Evolutionary conservation across 2,797 vertebrate species (phyloP), one percentile per base, ranked within the genome.

Genomic region (Dermochelys coriacea): DNA sequence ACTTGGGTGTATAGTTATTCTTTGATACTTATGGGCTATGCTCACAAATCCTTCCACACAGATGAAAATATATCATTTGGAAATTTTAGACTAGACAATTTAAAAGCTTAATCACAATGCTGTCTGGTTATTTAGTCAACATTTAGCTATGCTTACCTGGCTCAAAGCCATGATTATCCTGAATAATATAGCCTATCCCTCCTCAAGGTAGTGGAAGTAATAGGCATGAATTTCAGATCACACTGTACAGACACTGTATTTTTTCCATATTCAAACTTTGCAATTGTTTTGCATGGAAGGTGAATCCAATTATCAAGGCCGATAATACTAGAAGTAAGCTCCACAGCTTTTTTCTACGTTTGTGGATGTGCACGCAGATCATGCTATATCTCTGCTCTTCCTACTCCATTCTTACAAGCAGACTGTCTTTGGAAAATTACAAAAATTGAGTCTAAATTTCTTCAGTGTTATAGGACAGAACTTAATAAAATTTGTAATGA

Each of bases 51-150:
- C 83, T 85, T 85, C 50, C 51, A 52, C 8, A 31, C 49, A 64
- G 90, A 80, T 51, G n/a, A 34, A 94, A 92, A 23, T 83, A 71
- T 68, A 94, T 94, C n/a, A 92, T 47, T 80, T 87, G 29, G 82
- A 61, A 88, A 57, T 82, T 78, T 61, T 50, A 34, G 75, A 54
- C 51, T 80, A 21, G 23, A 25, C 10, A 74, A n/a, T 77, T 81
- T 75, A 55, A 74, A 95, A 86, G 5, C 12, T 52, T 87, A 91
- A 61, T 82, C 86, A 78, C 59, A 23, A 14, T 8, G 29, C 51
- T 31, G 16, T 6, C 84, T 29, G 59, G 3, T 77, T 90, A 80
- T 87, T 84, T 57, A 57, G 68, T 16, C 52, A 94, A 74, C 1
- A 1, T 80, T 91, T 81, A 11, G 25, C 3, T 82, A 93, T 92